Evolutionary conservation across 2,888 invertebrate species (phyloP).

Genomic region (Kryphioiulus occultus): DNA sequence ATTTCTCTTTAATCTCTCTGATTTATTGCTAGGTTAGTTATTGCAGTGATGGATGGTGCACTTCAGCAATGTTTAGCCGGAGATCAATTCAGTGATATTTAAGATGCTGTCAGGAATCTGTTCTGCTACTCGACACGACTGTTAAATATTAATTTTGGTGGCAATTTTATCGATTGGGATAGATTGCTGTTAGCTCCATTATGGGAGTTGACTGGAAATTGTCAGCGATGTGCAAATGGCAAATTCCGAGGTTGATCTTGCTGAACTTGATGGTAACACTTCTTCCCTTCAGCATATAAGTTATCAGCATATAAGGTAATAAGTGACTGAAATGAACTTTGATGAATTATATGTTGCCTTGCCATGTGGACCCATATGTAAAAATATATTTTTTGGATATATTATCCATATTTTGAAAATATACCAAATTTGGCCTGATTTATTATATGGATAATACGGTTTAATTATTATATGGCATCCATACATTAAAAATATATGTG

Average conservation of each 20-base stretch:
- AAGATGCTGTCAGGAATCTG: conserved; percentile 29
- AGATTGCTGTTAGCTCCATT: not conserved
- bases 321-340: not conserved
- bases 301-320: not conserved
- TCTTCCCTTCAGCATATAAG: not conserved
- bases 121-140: not conserved
- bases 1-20: not conserved
- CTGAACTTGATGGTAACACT: not conserved
- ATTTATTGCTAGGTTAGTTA: not conserved
- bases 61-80: not conserved
- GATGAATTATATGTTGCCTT: not conserved
- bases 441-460: too few species aligned
- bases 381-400: too few species aligned
- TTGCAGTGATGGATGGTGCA: not conserved
- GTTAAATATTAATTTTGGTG: conserved; percentile 24
- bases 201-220: not conserved
- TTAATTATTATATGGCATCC: too few species aligned
- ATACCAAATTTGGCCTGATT: too few species aligned
- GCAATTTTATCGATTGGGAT: not conserved
- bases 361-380: too few species aligned
- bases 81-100: conserved; percentile 18
- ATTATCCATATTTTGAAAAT: too few species aligned
- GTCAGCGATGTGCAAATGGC: not conserved
- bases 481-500: too few species aligned
- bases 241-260: not conserved